Conservation (phyloP, 2,797 vertebrate species). For the Centroberyx gerrardi region DNA sequence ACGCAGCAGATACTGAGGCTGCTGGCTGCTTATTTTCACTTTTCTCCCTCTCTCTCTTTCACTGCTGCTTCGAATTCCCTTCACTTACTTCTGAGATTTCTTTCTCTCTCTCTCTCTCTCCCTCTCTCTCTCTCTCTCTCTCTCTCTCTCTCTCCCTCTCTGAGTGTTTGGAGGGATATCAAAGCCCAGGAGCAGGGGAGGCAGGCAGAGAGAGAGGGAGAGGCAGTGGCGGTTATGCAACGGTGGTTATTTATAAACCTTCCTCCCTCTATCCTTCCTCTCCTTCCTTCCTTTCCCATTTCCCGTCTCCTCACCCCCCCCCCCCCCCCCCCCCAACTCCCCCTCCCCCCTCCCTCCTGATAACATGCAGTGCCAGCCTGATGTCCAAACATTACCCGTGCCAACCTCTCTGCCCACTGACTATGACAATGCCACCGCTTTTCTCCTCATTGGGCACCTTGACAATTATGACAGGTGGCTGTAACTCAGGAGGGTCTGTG, state of each 20-base stretch:
- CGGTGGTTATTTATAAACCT: constrained; percentile 86
- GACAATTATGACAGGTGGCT: constrained; percentile 74
- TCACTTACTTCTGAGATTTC: constrained; percentile 69
- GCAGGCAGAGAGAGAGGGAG: constrained; percentile 59
- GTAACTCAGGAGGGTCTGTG: constrained; percentile 51
- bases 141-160: constrained; percentile 13
- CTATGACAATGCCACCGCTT: constrained; percentile 46
- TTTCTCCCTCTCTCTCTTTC: constrained; percentile 41
- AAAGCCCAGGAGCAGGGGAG: constrained; percentile 78
- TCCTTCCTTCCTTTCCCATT: constrained; percentile 47
- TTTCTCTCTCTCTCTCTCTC: constrained; percentile 41
- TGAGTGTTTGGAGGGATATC: constrained; percentile 74
- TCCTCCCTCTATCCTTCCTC: constrained; percentile 55
- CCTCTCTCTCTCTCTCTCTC: constrained; percentile 5
- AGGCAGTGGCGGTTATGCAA: constrained; percentile 81
- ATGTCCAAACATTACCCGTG: constrained; percentile 61
- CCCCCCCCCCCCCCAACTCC: neutral
- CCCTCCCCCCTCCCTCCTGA: constrained; percentile 21
- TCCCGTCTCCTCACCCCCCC: constrained; percentile 24
- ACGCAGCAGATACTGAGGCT: constrained; percentile 70
- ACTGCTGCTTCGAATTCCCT: constrained; percentile 69
- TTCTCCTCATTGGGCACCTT: constrained; percentile 65
- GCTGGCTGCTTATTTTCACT: constrained; percentile 63
- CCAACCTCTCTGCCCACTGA: constrained; percentile 60
- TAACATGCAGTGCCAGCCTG: constrained; percentile 51